Evolutionary conservation across 2,797 vertebrate species (phyloP).

Genomic region (Gymnoscopelus braueri): DNA sequence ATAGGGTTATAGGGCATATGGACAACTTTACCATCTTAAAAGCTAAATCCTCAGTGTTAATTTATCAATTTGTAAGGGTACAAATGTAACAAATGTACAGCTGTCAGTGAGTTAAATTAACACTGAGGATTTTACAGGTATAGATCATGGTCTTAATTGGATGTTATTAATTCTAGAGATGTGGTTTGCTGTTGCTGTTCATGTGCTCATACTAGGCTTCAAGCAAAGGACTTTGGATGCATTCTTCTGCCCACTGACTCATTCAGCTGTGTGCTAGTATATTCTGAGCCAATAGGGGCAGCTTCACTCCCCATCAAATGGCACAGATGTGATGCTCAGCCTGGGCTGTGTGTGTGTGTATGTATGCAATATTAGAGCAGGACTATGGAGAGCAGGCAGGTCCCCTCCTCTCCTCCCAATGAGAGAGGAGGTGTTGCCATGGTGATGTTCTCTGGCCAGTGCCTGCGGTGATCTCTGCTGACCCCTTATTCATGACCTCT

Average conservation of each 20-base stretch:
- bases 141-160: no score
- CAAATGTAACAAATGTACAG: no score
- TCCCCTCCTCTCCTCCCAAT: constrained; percentile 54
- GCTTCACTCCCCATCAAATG: constrained; percentile 19
- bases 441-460: constrained; percentile 72
- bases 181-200: no score
- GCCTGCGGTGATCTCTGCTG: constrained; percentile 71
- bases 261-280: constrained; percentile 35
- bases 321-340: constrained; percentile 46
- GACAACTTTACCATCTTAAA: no score
- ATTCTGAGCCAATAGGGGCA: constrained; percentile 28
- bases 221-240: constrained; percentile 4
- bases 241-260: not conserved
- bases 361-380: constrained; percentile 33
- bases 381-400: constrained; percentile 58
- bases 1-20: no score
- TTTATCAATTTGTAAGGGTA: no score
- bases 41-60: no score
- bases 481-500: constrained; percentile 76
- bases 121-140: no score
- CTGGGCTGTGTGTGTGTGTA: constrained; percentile 18
- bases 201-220: constrained; percentile 10
- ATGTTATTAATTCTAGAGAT: no score
- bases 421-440: constrained; percentile 74
- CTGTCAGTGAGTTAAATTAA: no score